phyloP scores from a whole-genome alignment of 2,888 invertebrate genomes.

The Melinaea menophilus region DNA sequence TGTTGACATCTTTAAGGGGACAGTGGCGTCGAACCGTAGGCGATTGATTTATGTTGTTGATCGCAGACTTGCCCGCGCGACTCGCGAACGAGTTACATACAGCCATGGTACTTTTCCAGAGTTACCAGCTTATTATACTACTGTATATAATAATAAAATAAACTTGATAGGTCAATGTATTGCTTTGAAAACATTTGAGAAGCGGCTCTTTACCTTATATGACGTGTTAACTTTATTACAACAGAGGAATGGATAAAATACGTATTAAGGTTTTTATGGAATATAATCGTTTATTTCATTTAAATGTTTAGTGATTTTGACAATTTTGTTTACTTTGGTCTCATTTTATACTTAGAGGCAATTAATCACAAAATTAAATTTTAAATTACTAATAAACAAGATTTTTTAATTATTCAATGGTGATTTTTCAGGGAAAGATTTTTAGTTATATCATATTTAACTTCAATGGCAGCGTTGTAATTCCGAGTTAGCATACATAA shows the following conservation, averaged over 20 bases:
- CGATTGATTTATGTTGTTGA: slow-evolving; percentile 55
- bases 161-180: slow-evolving; percentile 7
- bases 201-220: background rate
- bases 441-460: slow-evolving; percentile 38
- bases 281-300: no score
- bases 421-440: slow-evolving; percentile 19
- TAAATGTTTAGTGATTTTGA: no score
- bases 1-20: slow-evolving; percentile 35
- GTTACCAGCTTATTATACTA: slow-evolving; percentile 23
- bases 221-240: no score
- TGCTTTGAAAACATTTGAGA: background rate
- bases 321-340: no score
- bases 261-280: no score
- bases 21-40: slow-evolving; percentile 50
- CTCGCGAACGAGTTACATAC: slow-evolving; percentile 16
- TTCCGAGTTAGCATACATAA: slow-evolving; percentile 56
- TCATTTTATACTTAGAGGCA: no score
- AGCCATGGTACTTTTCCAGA: slow-evolving; percentile 17
- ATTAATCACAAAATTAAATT: background rate
- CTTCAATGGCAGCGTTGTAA: slow-evolving; percentile 42
- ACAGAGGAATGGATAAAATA: no score
- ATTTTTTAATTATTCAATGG: background rate
- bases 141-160: slow-evolving; percentile 19
- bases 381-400: background rate
- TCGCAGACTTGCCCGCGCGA: slow-evolving; percentile 31